phyloP scores from a whole-genome alignment of 2,888 invertebrate genomes.

The Tipula unca region DNA sequence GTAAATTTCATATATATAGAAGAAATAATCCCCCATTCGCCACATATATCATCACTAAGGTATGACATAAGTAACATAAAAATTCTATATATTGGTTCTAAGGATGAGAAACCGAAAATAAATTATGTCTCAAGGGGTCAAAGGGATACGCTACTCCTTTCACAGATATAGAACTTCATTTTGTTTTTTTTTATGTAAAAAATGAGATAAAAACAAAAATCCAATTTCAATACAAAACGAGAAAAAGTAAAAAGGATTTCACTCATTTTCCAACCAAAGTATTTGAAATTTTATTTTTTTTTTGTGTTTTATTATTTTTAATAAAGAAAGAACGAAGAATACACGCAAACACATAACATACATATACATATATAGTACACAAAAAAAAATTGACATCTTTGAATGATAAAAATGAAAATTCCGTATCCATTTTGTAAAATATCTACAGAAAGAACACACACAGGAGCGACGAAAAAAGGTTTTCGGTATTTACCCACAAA shows the following conservation, averaged over 20 bases:
- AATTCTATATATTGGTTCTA: not conserved
- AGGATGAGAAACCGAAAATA: not conserved
- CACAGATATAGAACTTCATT: not conserved
- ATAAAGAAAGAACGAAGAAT: not conserved
- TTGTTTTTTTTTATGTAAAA: not conserved
- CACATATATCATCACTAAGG: conserved; percentile 8
- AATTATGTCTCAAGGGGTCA: conserved; percentile 8
- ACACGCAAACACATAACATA: not conserved
- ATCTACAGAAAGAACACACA: not conserved
- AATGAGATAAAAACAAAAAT: not conserved
- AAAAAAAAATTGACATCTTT: not conserved
- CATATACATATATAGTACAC: not conserved
- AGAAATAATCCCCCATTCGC: not conserved
- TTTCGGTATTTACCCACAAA: not conserved
- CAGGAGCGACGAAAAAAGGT: not conserved
- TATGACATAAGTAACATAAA: not conserved
- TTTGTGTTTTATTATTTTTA: not conserved
- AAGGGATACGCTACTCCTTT: not conserved
- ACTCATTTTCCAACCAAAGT: not conserved
- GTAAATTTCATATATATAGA: not conserved
- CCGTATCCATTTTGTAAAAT: not conserved
- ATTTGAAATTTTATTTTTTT: not conserved
- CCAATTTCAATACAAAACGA: not conserved
- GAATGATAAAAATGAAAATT: not conserved
- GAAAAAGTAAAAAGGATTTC: not conserved